These are phyloP conservation scores for Siniperca obscura DNA, from an alignment of 2,797 vertebrate species.

Conservation along the genomic window DNA sequence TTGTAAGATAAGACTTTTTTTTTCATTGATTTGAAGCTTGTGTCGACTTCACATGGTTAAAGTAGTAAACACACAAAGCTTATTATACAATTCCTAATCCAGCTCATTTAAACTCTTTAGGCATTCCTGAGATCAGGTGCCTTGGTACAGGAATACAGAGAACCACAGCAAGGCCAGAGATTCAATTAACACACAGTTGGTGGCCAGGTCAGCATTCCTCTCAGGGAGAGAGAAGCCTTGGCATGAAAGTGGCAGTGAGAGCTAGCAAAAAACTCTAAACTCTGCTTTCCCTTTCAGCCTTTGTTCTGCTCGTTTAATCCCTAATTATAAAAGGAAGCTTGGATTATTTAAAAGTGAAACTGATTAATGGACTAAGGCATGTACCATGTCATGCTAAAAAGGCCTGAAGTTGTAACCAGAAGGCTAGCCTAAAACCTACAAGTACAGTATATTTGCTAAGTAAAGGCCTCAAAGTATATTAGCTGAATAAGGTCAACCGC, in stretches of 20 bases:
- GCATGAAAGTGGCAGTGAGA: slow-evolving; percentile 42
- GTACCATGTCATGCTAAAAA: slow-evolving; percentile 13
- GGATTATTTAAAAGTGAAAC: slow-evolving; percentile 43
- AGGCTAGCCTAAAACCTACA: slow-evolving; percentile 8
- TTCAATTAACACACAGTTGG: slow-evolving; percentile 55
- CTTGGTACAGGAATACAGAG: slow-evolving; percentile 54
- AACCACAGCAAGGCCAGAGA: slow-evolving; percentile 42
- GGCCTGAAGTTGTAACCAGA: slow-evolving; percentile 17
- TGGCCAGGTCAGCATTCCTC: slow-evolving; percentile 55
- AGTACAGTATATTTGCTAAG: neutral
- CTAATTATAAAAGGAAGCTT: slow-evolving; percentile 41
- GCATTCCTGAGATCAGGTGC: slow-evolving; percentile 68
- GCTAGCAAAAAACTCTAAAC: slow-evolving; percentile 41
- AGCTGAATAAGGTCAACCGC: slow-evolving; percentile 9
- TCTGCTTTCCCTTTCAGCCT: slow-evolving; percentile 35
- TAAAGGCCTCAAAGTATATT: slow-evolving; percentile 24
- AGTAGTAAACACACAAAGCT: slow-evolving; percentile 45
- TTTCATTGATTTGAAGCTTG: slow-evolving; percentile 11
- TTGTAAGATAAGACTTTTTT: slow-evolving; percentile 19
- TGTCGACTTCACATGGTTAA: slow-evolving; percentile 53
- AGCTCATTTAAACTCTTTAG: slow-evolving; percentile 71
- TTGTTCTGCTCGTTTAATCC: slow-evolving; percentile 54
- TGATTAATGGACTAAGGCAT: slow-evolving; percentile 40
- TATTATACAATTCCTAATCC: slow-evolving; percentile 74
- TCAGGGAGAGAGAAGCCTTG: slow-evolving; percentile 35